Percentiles rank a stretch among this genome's conserved stretches.
Conservation (phyloP, 2,797 vertebrate genomes). For the Diceros bicornis region DNA sequence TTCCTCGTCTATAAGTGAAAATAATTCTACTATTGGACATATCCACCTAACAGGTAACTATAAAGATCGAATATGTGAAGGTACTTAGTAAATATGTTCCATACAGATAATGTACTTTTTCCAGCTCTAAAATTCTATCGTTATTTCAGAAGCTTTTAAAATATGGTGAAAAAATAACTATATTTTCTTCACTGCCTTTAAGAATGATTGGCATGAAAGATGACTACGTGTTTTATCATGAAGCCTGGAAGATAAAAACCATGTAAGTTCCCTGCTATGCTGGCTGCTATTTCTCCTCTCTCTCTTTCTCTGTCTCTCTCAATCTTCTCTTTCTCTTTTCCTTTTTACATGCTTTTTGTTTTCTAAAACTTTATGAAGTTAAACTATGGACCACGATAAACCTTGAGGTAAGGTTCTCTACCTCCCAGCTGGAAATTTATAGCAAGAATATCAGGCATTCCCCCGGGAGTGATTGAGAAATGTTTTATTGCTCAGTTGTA, state of each 20-base stretch:
- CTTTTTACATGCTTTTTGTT: neutral
- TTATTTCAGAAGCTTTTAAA: neutral
- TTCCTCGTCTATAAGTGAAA: neutral
- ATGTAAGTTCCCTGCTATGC: neutral
- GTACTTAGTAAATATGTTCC: neutral
- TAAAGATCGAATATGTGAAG: neutral
- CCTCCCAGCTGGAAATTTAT: neutral
- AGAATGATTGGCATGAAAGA: neutral
- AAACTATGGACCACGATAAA: neutral
- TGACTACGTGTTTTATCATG: neutral
- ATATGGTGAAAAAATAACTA: neutral
- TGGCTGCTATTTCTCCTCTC: neutral
- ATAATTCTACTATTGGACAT: neutral
- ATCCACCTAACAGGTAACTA: neutral
- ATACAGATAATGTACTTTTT: neutral
- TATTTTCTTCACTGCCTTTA: neutral
- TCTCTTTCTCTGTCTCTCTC: too few species aligned
- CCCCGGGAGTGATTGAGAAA: neutral
- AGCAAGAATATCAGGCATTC: neutral
- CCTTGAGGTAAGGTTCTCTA: neutral
- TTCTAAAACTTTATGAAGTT: neutral
- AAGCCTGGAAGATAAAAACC: neutral
- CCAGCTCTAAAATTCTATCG: neutral
- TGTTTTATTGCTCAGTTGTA: neutral
- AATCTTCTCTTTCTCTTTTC: neutral